Conservation (phyloP, 2,113 vertebrate species). For the Mustelus asterias region DNA sequence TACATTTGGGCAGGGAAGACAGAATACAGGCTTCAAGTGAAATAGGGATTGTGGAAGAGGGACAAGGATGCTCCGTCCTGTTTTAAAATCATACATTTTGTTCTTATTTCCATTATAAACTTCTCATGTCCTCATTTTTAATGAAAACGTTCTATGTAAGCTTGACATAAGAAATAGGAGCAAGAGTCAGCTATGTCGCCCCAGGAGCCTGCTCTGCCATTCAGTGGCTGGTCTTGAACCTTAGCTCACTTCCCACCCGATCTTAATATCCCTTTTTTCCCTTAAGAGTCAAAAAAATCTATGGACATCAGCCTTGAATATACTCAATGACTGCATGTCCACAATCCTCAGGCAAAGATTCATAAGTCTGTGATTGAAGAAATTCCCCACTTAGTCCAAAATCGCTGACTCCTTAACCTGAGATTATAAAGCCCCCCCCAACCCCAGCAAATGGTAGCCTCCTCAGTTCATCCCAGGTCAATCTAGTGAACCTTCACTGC, state of each 20-base stretch:
- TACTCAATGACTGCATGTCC: background rate
- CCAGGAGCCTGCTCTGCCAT: background rate
- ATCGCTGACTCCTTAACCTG: background rate
- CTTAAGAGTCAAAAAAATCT: too few relatives aligned
- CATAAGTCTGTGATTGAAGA: background rate
- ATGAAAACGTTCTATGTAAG: background rate
- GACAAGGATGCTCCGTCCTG: background rate
- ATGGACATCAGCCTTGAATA: background rate
- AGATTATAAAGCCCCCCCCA: background rate
- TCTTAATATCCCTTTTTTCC: background rate
- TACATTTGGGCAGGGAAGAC: background rate
- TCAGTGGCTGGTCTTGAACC: background rate
- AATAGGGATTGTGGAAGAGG: background rate
- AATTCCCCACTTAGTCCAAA: background rate
- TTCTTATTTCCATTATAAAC: background rate
- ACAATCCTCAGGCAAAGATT: background rate
- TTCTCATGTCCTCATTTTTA: background rate
- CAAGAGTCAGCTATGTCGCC: background rate
- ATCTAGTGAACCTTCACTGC: background rate
- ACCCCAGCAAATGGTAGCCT: too few relatives aligned
- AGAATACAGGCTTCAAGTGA: background rate
- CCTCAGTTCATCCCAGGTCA: background rate
- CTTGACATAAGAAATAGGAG: background rate
- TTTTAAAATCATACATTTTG: background rate
- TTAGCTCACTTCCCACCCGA: background rate